Evolutionary conservation across 2,797 vertebrate species (phyloP), one percentile per base, ranked within the genome.

Genomic region (Eulemur mongoz): DNA sequence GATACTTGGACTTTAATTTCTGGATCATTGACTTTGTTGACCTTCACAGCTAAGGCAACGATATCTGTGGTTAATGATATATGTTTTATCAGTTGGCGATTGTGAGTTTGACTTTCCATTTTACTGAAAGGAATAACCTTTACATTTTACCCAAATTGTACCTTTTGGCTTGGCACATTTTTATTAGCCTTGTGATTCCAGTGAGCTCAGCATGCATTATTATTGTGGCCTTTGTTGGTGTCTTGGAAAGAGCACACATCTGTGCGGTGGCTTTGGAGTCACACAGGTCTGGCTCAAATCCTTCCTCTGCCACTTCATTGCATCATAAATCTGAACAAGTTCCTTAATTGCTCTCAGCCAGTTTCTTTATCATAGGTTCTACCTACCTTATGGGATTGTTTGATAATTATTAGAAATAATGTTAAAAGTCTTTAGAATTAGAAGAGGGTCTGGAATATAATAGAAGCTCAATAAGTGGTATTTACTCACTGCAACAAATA

Each of bases 71-170:
- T 80, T 88, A 63, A 85, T 32, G 65, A 38, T 54, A 80, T 75
- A 35, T 80, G 15, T 65, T 96, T 75, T 67, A 96, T 88, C 84
- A 85, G 61, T 67, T 92, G 69, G 72, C 12, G 27, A 86, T 86
- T 83, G 82, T 73, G 52, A 89, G 10, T 82, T 72, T 85, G 94
- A 90, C 80, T 96, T 95, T 94, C 76, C 79, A 89, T 95, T 92
- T 92, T 87, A 76, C 59, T 76, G 69, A 61, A 91, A 85, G 30
- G 10, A 76, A 57, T 78, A 85, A 90, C 52, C 32, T 86, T 93
- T 91, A 89, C 43, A 40, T 91, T 79, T 95, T 92, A 59, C 48
- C n/a, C 30, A 61, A 40, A 63, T 92, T 84, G 96, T 67, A 87
- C 90, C 45, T 90, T 95, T 88, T 63, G 54, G 30, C 78, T 86